These are phyloP conservation scores for Campaea margaritaria DNA, from an alignment of 2,888 invertebrate genomes.

Conservation along the genomic window DNA sequence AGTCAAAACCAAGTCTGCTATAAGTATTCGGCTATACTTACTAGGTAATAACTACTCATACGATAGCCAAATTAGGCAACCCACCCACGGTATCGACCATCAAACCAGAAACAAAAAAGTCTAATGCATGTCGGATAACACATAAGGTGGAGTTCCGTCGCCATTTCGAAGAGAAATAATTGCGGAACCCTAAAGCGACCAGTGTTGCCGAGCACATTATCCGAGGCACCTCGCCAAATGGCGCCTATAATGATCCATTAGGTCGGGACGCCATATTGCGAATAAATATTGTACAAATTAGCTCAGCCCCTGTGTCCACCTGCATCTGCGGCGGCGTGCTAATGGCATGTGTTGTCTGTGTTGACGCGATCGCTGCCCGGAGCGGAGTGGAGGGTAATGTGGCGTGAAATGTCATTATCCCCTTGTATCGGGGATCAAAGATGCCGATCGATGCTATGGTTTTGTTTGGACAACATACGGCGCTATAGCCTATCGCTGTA, in stretches of 20 bases:
- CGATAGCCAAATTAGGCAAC: conserved; percentile 23
- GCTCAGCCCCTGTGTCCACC: conserved; percentile 70
- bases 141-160: too few relatives aligned
- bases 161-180: too few relatives aligned
- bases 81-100: conserved; percentile 20
- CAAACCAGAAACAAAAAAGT: conserved; percentile 39
- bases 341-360: conserved; percentile 69
- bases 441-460: conserved; percentile 42
- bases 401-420: conserved; percentile 71
- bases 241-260: conserved; percentile 71
- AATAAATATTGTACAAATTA: conserved; percentile 83
- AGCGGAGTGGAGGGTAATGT: conserved; percentile 50
- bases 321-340: conserved; percentile 53
- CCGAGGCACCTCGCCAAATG: conserved; percentile 75
- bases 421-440: conserved; percentile 52
- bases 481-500: too few relatives aligned
- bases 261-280: conserved; percentile 74
- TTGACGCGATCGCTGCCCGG: conserved; percentile 52
- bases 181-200: conserved; percentile 5
- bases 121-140: too few relatives aligned
- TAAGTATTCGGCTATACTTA: too few relatives aligned
- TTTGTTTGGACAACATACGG: conserved; percentile 27
- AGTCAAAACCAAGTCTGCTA: conserved; percentile 14
- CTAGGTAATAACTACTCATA: conserved; percentile 19
- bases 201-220: conserved; percentile 59